phyloP scores from a whole-genome alignment of 2,113 vertebrate genomes.

The Sporophila hypoxantha region DNA sequence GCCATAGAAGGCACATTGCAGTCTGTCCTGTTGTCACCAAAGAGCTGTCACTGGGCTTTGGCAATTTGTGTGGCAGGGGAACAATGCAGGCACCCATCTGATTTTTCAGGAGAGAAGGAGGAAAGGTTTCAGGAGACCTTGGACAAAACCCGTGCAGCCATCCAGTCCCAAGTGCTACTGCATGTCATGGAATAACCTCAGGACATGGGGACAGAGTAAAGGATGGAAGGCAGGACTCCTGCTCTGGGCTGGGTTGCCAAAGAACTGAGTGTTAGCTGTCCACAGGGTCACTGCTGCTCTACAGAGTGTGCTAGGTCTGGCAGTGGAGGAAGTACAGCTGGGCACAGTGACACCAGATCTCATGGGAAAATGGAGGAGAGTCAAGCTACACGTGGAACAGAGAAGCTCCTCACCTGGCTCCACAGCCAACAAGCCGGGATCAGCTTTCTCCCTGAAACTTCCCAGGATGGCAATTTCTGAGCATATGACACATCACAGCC shows the following conservation, averaged over 20 bases:
- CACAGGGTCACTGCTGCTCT: background rate
- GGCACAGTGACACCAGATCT: background rate
- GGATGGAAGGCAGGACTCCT: background rate
- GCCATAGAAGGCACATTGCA: accelerated
- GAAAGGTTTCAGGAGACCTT: background rate
- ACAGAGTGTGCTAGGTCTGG: background rate
- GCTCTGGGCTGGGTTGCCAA: background rate
- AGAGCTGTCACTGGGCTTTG: background rate
- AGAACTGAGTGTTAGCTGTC: background rate
- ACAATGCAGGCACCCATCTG: background rate
- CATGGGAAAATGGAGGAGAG: background rate
- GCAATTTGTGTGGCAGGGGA: background rate
- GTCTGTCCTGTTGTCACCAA: background rate
- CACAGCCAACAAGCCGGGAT: background rate
- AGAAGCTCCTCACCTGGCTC: background rate
- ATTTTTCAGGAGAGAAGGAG: background rate
- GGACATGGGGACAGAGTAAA: background rate
- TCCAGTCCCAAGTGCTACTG: background rate
- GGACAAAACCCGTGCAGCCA: background rate
- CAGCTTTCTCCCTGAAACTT: background rate
- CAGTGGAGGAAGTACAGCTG: background rate
- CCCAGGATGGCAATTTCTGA: background rate
- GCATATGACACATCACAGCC: background rate
- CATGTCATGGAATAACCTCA: background rate
- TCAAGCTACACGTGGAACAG: background rate